Base-by-base conservation (phyloP, 2,113 vertebrate species). In the Muntiacus muntjak region DNA sequence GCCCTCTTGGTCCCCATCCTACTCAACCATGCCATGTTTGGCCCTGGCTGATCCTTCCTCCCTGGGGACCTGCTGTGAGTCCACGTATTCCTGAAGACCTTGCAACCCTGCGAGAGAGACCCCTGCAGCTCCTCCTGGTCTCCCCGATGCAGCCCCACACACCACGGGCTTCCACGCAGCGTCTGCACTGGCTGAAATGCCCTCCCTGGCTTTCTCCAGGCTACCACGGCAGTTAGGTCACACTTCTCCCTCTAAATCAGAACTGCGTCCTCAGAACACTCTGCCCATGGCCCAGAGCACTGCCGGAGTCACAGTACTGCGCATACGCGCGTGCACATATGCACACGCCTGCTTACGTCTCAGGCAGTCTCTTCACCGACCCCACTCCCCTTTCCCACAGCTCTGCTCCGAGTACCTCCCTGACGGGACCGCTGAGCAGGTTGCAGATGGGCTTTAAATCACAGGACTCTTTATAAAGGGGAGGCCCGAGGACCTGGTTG, bases 241-340 rank as follows among this genome's bases (percentile, higher is more conserved):
- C 30, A 58, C 54, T 67, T 91, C 4, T 36, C 64, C 79, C 55
- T 91, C 79, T 84, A 47, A 55, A 83, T n/a, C 58, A 96, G 28
- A 74, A 93, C 5, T 36, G 7, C 3, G 7, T 82, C 26, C 67
- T 45, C 47, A 47, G 19, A 58, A 36, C 62, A 40, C 82, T 58
- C 74, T 58, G 74, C 25, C 54, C 82, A 43, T 12, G 83, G 5
- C 12, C 33, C 6, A 15, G 33, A 26, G 33, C 7, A 16, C 28
- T 50, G 33, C 4, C 40, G 62, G 45, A 71, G 23, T 36, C 67
- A 86, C 7, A 78, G 67, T 28, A 58, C 7, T 19, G 89, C 23
- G 10, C 10, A 50, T 1, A 10, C 2, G 26, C 12, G 16, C 30
- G 62, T 0, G 2, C 8, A 30, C 26, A 57, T 45, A 1, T 30